Evolutionary conservation across 2,113 vertebrate species (phyloP), one percentile per base, ranked within the genome.

Genomic region (Prunella fulvescens): DNA sequence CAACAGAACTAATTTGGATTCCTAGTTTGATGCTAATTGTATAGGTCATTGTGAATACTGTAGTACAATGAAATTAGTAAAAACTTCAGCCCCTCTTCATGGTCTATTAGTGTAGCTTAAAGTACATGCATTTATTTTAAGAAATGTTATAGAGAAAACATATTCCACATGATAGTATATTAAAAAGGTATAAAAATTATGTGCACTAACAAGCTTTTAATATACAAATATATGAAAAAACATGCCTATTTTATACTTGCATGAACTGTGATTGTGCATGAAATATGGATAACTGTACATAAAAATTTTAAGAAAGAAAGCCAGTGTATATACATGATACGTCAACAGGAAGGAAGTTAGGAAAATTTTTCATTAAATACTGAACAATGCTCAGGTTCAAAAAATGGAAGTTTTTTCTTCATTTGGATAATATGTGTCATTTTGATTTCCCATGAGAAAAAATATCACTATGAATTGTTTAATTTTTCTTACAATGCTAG

Each of bases 321-420:
- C 4, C 0, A 4, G 6, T 24, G 7, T 40, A 15, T 18, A 29
- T 2, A 37, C 0, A 3, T 26, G 37, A 2, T n/a, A 47, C 16
- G 7, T 33, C 39, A 82, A 58, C 24, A 88, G 11, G 5, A 25
- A 71, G 40, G 9, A 86, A 81, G 15, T 16, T 40, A 78, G 45
- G 19, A 7, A 47, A 14, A 72, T 18, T 53, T 84, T 72, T 44
- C 4, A 48, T 33, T 15, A 57, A 91, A 86, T 31, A 51, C 4
- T n/a, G 37, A 88, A 56, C 0, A 60, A 51, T 25, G 42, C 2
- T 29, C 10, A 25, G 28, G 3, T 42, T 86, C 37, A 45, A 71
- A 79, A 82, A 45, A 10, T n/a, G 3, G 13, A 83, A 26, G 1
- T 0, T 15, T 57, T 12, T 3, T 56, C 44, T 69, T 48, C 2